Evolutionary conservation across 2,797 vertebrate species (phyloP).

Genomic region (Malacoraja senta): DNA sequence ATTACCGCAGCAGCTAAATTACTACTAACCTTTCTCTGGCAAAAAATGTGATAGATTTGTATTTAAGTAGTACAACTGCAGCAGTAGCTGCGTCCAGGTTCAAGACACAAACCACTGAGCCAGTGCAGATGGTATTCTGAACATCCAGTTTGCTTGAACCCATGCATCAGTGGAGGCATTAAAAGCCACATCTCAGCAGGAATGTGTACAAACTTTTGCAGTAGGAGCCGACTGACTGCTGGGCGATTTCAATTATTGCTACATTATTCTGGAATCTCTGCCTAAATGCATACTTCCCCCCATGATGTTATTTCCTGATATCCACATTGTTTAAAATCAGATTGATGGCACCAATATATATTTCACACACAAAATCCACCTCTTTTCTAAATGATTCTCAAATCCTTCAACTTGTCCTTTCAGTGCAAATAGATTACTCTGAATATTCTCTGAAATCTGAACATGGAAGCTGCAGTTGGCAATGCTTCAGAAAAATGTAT

Average conservation of each 20-base stretch:
- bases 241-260: conserved; percentile 78
- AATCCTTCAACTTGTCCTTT: conserved; percentile 62
- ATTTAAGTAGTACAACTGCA: conserved; percentile 44
- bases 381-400: conserved; percentile 81
- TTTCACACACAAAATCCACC: conserved; percentile 56
- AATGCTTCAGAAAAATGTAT: conserved; percentile 53
- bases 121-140: conserved; percentile 52
- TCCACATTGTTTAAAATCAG: conserved; percentile 63
- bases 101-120: conserved; percentile 50
- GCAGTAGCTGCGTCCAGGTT: conserved; percentile 42
- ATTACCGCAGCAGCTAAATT: conserved; percentile 45
- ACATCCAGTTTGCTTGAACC: conserved; percentile 51
- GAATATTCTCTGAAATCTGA: conserved; percentile 65
- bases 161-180: conserved; percentile 56
- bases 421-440: conserved; percentile 61
- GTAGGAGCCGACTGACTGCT: conserved; percentile 53
- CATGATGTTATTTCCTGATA: conserved; percentile 69
- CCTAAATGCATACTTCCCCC: conserved; percentile 69
- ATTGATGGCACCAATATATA: conserved; percentile 65
- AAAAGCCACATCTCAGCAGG: conserved; percentile 51
- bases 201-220: conserved; percentile 57
- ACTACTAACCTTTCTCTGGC: conserved; percentile 55
- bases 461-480: conserved; percentile 53
- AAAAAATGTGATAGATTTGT: conserved; percentile 48
- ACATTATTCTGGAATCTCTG: conserved; percentile 78